Evolutionary conservation across 2,113 vertebrate genomes (phyloP).

Genomic region (Silurus meridionalis): DNA sequence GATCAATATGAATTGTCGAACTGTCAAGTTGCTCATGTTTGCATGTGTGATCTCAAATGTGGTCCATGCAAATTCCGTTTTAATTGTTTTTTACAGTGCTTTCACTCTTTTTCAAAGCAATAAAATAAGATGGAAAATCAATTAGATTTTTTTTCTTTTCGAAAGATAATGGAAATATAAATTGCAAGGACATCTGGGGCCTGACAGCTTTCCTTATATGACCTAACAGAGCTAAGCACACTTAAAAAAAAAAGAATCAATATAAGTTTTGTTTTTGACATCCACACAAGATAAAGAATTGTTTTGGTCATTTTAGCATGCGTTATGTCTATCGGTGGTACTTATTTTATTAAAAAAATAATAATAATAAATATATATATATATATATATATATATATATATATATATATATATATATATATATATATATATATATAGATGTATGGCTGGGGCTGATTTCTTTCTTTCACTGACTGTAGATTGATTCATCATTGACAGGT

Average conservation of each 20-base stretch:
- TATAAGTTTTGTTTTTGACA: background rate
- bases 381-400: background rate
- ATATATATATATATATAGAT: background rate
- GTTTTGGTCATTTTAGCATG: background rate
- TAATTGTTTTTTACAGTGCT: background rate
- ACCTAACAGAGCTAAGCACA: background rate
- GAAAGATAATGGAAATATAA: background rate
- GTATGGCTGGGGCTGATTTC: background rate
- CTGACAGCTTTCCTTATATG: background rate
- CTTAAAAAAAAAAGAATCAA: background rate
- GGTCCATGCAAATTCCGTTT: background rate
- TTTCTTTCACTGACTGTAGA: background rate
- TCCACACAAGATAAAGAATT: background rate
- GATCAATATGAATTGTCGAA: constrained; percentile 5
- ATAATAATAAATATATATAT: too few species aligned
- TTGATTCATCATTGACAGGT: background rate
- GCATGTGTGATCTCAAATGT: background rate
- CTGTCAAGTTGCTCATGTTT: background rate
- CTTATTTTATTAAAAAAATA: too few species aligned
- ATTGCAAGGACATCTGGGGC: background rate
- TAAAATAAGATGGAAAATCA: background rate
- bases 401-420: too few species aligned
- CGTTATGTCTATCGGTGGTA: too few species aligned
- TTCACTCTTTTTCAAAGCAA: background rate
- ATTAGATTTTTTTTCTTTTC: background rate